Evolutionary conservation across 2,797 vertebrate species (phyloP), one percentile per base, ranked within the genome.

Genomic region (Coreius guichenoti): DNA sequence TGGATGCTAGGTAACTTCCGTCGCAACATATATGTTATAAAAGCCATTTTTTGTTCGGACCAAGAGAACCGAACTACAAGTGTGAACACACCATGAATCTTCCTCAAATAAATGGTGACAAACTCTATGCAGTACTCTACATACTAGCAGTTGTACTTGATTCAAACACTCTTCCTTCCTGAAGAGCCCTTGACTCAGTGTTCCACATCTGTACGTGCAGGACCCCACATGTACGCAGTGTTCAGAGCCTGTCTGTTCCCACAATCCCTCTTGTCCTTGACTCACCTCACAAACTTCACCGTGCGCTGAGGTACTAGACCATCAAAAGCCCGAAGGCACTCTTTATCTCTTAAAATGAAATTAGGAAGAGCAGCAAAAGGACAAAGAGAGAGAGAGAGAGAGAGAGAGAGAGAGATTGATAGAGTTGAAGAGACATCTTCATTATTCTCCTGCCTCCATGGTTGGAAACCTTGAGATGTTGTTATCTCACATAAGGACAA

Each of bases 201-300:
- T 68, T 67, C 72, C 47, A 39, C 73, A 68, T 51, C 73, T 4
- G 58, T 51, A 76, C 73, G 17, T 76, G 45, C 69, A 61, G 51
- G 51, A 73, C 47, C 73, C 69, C 17, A 45, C 26, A 58, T 58
- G 58, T 8, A 75, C 68, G 7, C 68, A 14, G n/a, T 36, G 49
- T 69, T 70, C 83, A 84, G 49, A 84, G 9, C 39, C 43, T 75
- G 81, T 68, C 61, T 76, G 82, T 83, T 68, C 45, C 23, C 58
- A 16, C 61, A 76, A 39, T 68, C 58, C 73, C 61, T 43, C 29
- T 29, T 76, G 61, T 54, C 26, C 75, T 19, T 70, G 47, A 47
- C 19, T 84, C 65, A 77, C 82, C 74, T 77, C 63, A 84, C 56
- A 83, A 74, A 84, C 39, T 75, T 73, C 56, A 75, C 51, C 0